Conservation (phyloP, 2,888 invertebrate genomes). For the Amblyjoppa fuscipennis region DNA sequence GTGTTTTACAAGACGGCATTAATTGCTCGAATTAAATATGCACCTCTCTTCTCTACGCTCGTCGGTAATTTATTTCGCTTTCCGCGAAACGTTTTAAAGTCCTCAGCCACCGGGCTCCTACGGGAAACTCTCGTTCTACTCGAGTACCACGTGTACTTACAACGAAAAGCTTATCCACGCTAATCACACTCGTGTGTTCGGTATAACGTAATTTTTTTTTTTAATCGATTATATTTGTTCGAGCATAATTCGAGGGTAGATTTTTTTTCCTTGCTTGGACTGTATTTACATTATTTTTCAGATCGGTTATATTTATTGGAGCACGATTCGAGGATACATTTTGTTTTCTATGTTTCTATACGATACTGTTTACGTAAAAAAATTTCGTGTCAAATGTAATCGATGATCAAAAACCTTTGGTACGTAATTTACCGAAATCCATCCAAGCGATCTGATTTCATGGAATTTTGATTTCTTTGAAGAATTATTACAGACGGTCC, state of each 20-base stretch:
- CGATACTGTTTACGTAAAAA: too few species aligned
- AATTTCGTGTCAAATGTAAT: too few species aligned
- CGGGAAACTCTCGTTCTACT: conserved; percentile 65
- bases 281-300: too few species aligned
- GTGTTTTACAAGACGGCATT: conserved; percentile 85
- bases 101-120: conserved; percentile 75
- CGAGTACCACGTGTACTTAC: conserved; percentile 15
- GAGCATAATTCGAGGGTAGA: background rate
- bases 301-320: conserved; percentile 35
- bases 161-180: background rate
- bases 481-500: too few species aligned
- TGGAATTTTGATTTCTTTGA: too few species aligned
- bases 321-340: background rate
- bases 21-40: conserved; percentile 85
- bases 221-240: conserved; percentile 40
- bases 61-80: conserved; percentile 84
- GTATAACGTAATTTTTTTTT: background rate
- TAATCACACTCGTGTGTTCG: conserved; percentile 7
- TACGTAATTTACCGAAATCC: too few species aligned
- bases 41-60: conserved; percentile 79
- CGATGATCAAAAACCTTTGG: too few species aligned
- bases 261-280: conserved; percentile 7
- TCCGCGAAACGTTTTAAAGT: conserved; percentile 82
- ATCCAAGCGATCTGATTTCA: too few species aligned
- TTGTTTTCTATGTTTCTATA: too few species aligned